Evolutionary conservation across 1,140 invertebrate species (phyloP).

Genomic region (Eufriesea mexicana): DNA sequence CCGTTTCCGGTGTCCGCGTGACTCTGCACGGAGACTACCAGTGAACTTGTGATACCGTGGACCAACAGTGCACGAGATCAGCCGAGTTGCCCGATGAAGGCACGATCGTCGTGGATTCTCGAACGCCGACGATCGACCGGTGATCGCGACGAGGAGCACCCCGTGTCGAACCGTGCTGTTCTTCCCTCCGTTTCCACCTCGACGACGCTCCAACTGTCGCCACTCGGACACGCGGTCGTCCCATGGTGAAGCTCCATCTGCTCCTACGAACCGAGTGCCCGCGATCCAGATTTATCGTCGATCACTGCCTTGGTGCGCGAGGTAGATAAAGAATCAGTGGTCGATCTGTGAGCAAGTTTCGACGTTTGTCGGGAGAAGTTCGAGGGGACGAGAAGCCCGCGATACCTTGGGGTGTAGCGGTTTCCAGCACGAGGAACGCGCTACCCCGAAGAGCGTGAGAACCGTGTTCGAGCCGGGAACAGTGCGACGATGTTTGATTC

Average conservation of each 20-base stretch:
- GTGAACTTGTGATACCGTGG: slow-evolving; percentile 19
- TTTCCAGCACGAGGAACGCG: background rate
- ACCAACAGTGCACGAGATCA: background rate
- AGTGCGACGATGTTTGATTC: slow-evolving; percentile 15
- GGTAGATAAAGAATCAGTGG: slow-evolving; percentile 26
- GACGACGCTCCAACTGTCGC: background rate
- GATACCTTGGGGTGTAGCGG: background rate
- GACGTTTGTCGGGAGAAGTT: background rate
- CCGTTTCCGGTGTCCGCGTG: slow-evolving; percentile 1
- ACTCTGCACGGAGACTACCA: background rate
- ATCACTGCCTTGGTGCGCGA: slow-evolving; percentile 51
- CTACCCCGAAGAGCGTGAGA: background rate
- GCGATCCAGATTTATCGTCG: slow-evolving; percentile 8
- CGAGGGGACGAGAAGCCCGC: background rate
- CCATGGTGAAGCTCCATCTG: background rate
- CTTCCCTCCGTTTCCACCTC: background rate
- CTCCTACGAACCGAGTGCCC: background rate
- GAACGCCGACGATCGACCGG: background rate
- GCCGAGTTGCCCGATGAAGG: background rate
- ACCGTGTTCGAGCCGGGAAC: slow-evolving; percentile 10
- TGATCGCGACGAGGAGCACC: background rate
- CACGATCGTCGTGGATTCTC: background rate
- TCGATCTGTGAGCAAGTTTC: background rate
- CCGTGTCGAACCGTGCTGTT: background rate
- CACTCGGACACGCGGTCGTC: background rate